Conservation (phyloP, 2,888 invertebrate species). For the Teleiodes luculella region DNA sequence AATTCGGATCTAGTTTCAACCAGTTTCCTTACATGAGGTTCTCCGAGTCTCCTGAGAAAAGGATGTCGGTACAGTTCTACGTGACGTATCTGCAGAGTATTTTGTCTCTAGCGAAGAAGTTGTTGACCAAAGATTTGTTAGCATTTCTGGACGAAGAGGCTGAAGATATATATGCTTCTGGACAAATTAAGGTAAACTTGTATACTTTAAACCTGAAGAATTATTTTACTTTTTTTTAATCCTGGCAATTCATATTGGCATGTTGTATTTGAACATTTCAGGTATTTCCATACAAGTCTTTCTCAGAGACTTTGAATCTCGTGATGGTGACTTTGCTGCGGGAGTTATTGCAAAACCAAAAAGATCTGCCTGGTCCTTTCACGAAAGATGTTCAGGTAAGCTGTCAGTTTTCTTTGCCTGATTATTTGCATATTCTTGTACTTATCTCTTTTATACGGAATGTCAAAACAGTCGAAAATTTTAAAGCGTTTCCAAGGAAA, state of each 20-base stretch:
- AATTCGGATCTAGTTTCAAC: constrained; percentile 95
- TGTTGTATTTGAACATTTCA: constrained; percentile 32
- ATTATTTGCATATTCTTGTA: too few species aligned
- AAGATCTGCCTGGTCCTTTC: constrained; percentile 92
- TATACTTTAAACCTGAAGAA: too few species aligned
- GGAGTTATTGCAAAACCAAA: constrained; percentile 93
- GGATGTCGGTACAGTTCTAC: constrained; percentile 82
- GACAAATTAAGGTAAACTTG: constrained; percentile 80
- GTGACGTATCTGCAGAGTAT: constrained; percentile 90
- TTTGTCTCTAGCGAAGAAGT: constrained; percentile 87
- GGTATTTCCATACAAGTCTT: constrained; percentile 94
- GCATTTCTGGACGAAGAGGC: constrained; percentile 91
- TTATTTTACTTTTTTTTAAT: too few species aligned
- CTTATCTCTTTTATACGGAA: too few species aligned
- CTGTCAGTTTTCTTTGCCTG: not conserved
- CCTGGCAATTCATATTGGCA: too few species aligned
- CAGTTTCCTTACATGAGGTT: constrained; percentile 91
- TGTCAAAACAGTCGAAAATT: too few species aligned
- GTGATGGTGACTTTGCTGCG: constrained; percentile 94
- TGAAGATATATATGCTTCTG: constrained; percentile 85
- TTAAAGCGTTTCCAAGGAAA: too few species aligned
- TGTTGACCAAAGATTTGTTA: constrained; percentile 90
- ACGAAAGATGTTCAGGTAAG: constrained; percentile 90
- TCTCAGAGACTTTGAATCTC: constrained; percentile 95
- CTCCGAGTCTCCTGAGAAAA: constrained; percentile 84